Conservation (phyloP, 2,888 invertebrate species). For the Cinara cedri region DNA sequence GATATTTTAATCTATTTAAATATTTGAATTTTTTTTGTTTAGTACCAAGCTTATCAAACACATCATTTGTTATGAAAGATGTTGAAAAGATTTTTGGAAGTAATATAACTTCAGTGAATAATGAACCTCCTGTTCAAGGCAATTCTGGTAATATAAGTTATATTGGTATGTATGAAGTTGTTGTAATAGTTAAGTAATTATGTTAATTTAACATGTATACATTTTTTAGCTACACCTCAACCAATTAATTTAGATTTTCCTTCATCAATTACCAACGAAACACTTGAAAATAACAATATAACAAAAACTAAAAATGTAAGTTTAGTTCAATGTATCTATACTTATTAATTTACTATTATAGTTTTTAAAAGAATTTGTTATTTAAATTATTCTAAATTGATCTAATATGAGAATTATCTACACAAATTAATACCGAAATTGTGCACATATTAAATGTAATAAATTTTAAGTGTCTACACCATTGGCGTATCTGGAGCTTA, state of each 20-base stretch:
- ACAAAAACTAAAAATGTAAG: conserved; percentile 51
- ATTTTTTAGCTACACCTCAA: conserved; percentile 12
- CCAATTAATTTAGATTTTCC: conserved; percentile 38
- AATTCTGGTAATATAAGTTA: conserved; percentile 21
- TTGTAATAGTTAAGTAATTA: not conserved
- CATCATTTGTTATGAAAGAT: conserved; percentile 1
- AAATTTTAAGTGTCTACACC: too few species aligned
- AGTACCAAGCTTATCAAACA: not conserved
- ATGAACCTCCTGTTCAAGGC: conserved; percentile 16
- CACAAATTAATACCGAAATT: too few species aligned
- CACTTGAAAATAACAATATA: conserved; percentile 50
- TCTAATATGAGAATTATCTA: not conserved
- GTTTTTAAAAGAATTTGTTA: not conserved
- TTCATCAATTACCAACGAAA: conserved; percentile 31
- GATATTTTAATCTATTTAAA: not conserved
- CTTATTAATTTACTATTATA: not conserved
- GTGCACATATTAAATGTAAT: too few species aligned
- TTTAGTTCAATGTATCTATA: not conserved
- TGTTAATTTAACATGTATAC: not conserved
- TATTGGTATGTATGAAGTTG: conserved; percentile 19
- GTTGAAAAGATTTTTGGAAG: not conserved
- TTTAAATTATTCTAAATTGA: not conserved
- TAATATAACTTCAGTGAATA: not conserved
- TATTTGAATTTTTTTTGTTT: not conserved
- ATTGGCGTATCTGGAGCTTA: too few species aligned